phyloP scores from a whole-genome alignment of 2,888 invertebrate genomes.

The Stomorhina lunata region DNA sequence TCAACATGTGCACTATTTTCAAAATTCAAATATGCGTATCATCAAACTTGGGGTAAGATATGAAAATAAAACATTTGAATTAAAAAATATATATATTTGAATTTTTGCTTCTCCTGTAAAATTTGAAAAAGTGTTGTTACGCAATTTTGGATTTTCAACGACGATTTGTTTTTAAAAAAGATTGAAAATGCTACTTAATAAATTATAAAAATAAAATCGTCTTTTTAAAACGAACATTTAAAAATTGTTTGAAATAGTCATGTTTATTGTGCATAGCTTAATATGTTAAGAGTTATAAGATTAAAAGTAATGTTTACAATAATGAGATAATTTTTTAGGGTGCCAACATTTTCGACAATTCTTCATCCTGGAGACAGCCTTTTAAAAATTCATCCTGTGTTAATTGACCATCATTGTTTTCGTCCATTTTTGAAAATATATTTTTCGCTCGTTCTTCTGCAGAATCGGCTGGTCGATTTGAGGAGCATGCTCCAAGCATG shows the following conservation, averaged over 20 bases:
- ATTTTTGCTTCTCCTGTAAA: too few relatives aligned
- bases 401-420: slow-evolving; percentile 98
- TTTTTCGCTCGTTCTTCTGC: slow-evolving; percentile 99
- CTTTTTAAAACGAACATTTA: too few relatives aligned
- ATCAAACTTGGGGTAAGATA: too few relatives aligned
- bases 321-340: slow-evolving; percentile 83
- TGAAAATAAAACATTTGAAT: too few relatives aligned
- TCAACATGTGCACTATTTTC: too few relatives aligned
- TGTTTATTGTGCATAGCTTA: slow-evolving; percentile 62
- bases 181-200: too few relatives aligned
- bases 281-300: slow-evolving; percentile 27
- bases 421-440: slow-evolving; percentile 99
- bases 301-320: slow-evolving; percentile 44
- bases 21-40: too few relatives aligned
- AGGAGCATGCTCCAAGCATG: slow-evolving; percentile 98
- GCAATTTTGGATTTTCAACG: too few relatives aligned
- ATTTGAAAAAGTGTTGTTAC: too few relatives aligned
- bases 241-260: background rate
- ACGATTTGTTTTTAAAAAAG: too few relatives aligned
- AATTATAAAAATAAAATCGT: too few relatives aligned
- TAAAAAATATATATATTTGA: too few relatives aligned
- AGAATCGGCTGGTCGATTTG: slow-evolving; percentile 96
- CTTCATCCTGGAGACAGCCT: slow-evolving; percentile 98
- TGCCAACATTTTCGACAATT: slow-evolving; percentile 95
- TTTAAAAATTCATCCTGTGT: slow-evolving; percentile 99